Evolutionary conservation across 2,113 vertebrate species (phyloP).

Genomic region (Heliornis fulica): DNA sequence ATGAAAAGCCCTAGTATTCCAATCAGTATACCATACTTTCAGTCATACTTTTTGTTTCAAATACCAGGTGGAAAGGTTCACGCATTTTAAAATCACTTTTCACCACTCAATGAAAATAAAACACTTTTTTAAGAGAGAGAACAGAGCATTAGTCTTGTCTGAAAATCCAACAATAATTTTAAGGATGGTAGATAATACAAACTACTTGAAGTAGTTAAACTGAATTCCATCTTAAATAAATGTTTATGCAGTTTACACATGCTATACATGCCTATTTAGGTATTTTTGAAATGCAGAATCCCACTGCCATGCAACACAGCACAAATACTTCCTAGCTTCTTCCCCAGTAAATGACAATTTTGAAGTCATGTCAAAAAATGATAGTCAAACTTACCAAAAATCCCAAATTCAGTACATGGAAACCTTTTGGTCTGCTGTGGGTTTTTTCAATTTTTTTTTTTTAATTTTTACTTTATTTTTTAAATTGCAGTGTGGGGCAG

Average conservation of each 20-base stretch:
- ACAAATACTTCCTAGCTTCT: not conserved
- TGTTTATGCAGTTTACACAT: slow-evolving; percentile 20
- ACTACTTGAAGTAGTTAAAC: not conserved
- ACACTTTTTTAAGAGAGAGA: not conserved
- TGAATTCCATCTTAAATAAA: slow-evolving; percentile 39
- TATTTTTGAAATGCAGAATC: slow-evolving; percentile 9
- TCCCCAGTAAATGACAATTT: not conserved
- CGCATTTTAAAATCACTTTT: not conserved
- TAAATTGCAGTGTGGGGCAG: not conserved
- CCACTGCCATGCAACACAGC: not conserved
- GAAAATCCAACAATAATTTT: not conserved
- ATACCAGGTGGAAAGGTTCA: not conserved
- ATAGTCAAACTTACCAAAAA: not conserved
- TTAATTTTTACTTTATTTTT: not conserved
- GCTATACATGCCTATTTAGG: not conserved
- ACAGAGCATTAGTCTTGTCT: not conserved
- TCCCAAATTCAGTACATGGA: not conserved
- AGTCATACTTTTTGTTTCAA: not conserved
- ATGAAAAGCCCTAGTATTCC: not conserved
- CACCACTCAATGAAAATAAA: not conserved
- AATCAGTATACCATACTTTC: not conserved
- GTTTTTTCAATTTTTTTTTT: not conserved
- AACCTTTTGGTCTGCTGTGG: not conserved
- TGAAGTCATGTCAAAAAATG: not conserved
- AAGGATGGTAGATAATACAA: not conserved